Evolutionary conservation across 2,888 invertebrate species (phyloP), one percentile per base, ranked within the genome.

Genomic region (Eudiplozoon nipponicum): DNA sequence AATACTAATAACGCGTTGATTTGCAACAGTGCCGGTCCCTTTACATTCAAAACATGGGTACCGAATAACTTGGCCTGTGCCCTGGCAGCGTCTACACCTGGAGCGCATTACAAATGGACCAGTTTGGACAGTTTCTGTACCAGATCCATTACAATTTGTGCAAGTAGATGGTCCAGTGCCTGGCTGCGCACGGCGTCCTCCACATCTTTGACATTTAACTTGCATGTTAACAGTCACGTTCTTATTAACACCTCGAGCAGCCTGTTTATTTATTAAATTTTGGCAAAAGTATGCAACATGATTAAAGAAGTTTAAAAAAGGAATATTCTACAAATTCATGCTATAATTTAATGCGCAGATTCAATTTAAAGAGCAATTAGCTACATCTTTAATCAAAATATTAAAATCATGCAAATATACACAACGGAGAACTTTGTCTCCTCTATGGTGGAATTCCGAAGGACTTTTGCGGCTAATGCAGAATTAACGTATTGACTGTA

Each of bases 31-130:
- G 1, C 84, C 94, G 58, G 78, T 81, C 22, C 80, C 94, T 49
- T 74, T 71, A 54, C 94, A 98, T 52, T 81, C 81, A 0, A 54
- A 52, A 52, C 90, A 94, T 1, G 84, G 84, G 54, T 68, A 70
- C 54, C 76, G 76, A 44, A 90, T 84, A 48, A 71, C 68, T 62
- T 74, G 69, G 41, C 76, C 67, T 0, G 71, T 67, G 1, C 59
- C 59, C 18, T 49, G 45, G 47, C 59, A 59, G 49, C 73, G 71
- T 39, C 84, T 67, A 55, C 86, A 90, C 0, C 86, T 81, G 2
- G 78, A 75, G 39, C 81, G 67, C 84, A 90, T 86, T 20, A 86
- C 72, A 61, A 86, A 90, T 38, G 84, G 84, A 21, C 86, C 86
- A 9, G 59, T 59, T 19, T 51, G 54, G 18, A 64, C 51, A 0